Evolutionary conservation across 2,113 vertebrate species (phyloP), one percentile per base, ranked within the genome.

Genomic region (Agapornis roseicollis): DNA sequence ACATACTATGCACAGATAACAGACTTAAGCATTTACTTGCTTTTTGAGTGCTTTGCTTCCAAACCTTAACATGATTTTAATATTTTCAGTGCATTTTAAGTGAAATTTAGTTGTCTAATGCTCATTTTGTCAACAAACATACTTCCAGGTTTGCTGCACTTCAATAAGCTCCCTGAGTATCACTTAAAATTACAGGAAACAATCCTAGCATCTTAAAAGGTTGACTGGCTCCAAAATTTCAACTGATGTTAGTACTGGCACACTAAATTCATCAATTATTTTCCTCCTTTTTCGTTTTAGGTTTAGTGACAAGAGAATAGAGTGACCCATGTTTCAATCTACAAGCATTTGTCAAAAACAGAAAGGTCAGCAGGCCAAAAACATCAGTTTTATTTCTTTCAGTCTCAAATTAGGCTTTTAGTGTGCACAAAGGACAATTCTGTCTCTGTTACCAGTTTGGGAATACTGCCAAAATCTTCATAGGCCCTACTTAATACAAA

Each of bases 381-480:
- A 11, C 78, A 94, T 63, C 87, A 69, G 63, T 65, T 88, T 55
- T 76, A 64, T 52, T 63, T 56, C 29, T 87, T 89, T 89, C 72
- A 42, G 42, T 71, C 92, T 93, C 93, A 93, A 94, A 85, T 47
- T 25, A 52, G 83, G 74, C 80, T 94, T 84, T 84, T 52, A 90
- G 25, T 15, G 14, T 4, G 14, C 47, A 89, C 84, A 93, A 92
- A 94, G 85, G 52, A 95, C 90, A 92, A 92, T 90, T 92, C 65
- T 86, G 90, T 88, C 76, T 85, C 89, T 96, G 65, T 55, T 93
- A 76, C 71, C 58, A 31, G 35, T 89, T 93, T 86, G 83, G 94
- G 93, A 97, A 95, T 50, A 84, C 46, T 92, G 95, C 91, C 95
- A 96, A 94, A 95, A 94, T 80, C 82, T 90, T 94, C 93, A 92